Base-by-base conservation (phyloP, 2,888 invertebrate genomes). In the Drosophila tripunctata region DNA sequence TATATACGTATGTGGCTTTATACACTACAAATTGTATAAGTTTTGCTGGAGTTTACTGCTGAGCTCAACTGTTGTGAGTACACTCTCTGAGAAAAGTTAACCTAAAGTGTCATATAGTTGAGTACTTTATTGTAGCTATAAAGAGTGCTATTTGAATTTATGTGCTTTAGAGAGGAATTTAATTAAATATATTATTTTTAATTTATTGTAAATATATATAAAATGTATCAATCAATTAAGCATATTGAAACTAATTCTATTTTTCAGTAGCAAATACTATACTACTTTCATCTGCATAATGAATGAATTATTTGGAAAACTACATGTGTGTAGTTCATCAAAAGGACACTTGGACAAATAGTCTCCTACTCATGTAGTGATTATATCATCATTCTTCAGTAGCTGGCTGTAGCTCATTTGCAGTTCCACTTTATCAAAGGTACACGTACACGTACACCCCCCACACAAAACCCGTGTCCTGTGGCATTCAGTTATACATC, bases 11-110 rank as follows among this genome's bases (percentile, higher is more conserved):
- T 58, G 65, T 56, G 60, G 77, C 73, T 75, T 73, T 79, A 52
- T 78, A 67, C 78, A 74, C 82, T 71, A 80, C 80, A 81, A 78
- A 82, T 81, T 82, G 67, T 60, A 48, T 51, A 55, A 62, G 62
- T 41, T 41, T 56, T 50, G 58, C 36, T 48, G 70, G 41, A 67
- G 19, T 21, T 58, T 35, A 45, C 38, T 52, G 55, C 51, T 56
- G 55, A 43, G 52, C 31, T 38, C 22, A 67, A 55, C 41, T 33
- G 33, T 17, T 33, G 33, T 17, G 36, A 35, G 24, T 35, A 48
- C 27, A 19, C 57, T 27, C 24, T 33, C 2, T 15, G 5, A 15
- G n/a, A 3, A 6, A 17, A 47, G 19, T 24, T 44, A 36, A 35
- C 14, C 31, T n/a, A 12, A 21, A 43, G 8, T 7, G 15, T 5